Base-by-base conservation (phyloP, 2,797 vertebrate species). In the Sebastes kiyomatsui region DNA sequence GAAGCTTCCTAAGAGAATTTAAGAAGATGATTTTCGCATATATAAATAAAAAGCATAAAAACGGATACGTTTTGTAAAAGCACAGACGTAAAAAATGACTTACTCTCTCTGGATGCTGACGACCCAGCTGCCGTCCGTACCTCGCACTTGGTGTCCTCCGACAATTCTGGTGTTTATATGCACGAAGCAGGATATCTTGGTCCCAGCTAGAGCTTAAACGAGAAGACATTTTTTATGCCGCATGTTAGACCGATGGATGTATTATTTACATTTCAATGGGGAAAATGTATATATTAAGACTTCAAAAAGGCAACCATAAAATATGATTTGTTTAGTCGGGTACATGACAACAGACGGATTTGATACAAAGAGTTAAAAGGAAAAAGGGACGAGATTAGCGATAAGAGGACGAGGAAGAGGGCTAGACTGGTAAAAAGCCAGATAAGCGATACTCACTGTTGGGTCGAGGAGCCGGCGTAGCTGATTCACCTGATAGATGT, bases 81-180 rank as follows among this genome's bases (percentile, higher is more conserved):
- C n/a, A 56, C 14, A 66, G n/a, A 64, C 3, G 25, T 35, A 61
- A 73, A 73, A 42, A 42, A 71, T 8, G 3, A 85, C 90, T 87
- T 89, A 97, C 96, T 95, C 90, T 93, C 95, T 95, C 77, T 96
- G 96, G 88, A 99, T 96, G 95, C 97, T 99, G 85, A 99, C 97
- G 90, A 99, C 98, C 98, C 98, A 99, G 92, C 97, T 95, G 70
- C 95, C 98, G 77, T 98, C 96, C 5, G 96, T 96, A 54, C 96
- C 97, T 71, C 82, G 91, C 59, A 98, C 96, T 87, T 95, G 95
- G 87, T 96, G 97, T 82, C 98, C 98, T 68, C 98, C 98, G 42
- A 99, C 97, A 85, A 99, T 98, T 92, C 98, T 94, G 22, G 95
- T 96, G 82, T 91, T 94, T 84, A 94, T 95, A 66, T 96, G 96